phyloP scores from a whole-genome alignment of 64 coral and sea anemone species.

The Catalaphyllia jardinei region DNA sequence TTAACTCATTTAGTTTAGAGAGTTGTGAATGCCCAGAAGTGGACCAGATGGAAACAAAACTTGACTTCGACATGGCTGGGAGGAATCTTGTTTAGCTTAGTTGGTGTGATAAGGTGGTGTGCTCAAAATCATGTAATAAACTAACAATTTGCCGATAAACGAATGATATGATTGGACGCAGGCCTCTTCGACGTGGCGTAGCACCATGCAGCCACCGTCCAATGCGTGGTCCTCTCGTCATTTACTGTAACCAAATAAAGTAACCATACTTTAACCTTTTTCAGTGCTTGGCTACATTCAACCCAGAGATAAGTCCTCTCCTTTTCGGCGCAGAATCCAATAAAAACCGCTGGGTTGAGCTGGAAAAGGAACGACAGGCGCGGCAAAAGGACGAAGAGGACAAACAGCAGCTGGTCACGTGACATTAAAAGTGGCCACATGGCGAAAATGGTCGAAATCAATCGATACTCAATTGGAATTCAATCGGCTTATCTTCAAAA shows the following conservation, averaged over 20 bases:
- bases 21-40: too few relatives aligned
- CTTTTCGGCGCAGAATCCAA: constrained; percentile 79
- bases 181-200: too few relatives aligned
- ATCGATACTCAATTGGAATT: background rate
- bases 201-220: too few relatives aligned
- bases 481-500: constrained; percentile 19
- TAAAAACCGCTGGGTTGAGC: constrained; percentile 74
- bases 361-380: constrained; percentile 65
- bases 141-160: too few relatives aligned
- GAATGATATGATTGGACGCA: too few relatives aligned
- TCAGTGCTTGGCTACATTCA: constrained; percentile 74
- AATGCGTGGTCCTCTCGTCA: too few relatives aligned
- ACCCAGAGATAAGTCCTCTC: constrained; percentile 70
- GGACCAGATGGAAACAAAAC: too few relatives aligned
- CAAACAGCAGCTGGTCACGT: constrained; percentile 30
- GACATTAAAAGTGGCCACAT: background rate
- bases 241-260: background rate
- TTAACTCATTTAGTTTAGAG: too few relatives aligned
- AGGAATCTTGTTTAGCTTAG: too few relatives aligned
- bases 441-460: background rate
- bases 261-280: background rate
- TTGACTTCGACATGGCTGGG: too few relatives aligned
- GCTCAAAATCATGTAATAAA: too few relatives aligned
- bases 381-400: constrained; percentile 34
- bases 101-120: too few relatives aligned